A percentile compares a stretch with the other conserved stretches of the same genome.
phyloP scores from a whole-genome alignment of 1,140 invertebrate species.

The Physella acuta region DNA sequence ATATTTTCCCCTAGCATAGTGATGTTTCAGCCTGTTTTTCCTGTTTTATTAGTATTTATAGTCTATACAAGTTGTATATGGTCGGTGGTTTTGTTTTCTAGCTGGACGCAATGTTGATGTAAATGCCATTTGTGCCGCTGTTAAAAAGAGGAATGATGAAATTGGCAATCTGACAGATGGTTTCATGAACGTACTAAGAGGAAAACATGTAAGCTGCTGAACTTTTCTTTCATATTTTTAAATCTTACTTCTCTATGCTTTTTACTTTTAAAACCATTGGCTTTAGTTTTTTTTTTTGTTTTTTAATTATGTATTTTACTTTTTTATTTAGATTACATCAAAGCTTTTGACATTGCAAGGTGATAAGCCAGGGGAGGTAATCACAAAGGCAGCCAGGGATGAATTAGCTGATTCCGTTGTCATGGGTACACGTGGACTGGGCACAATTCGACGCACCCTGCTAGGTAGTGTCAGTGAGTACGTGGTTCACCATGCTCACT shows the following conservation, averaged over 20 bases:
- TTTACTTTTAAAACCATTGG: too few relatives aligned
- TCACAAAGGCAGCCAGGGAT: conserved; percentile 23
- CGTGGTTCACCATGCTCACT: conserved; percentile 31
- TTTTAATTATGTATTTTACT: neutral
- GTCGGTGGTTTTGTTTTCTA: neutral
- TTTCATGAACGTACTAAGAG: conserved; percentile 14
- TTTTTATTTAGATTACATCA: conserved; percentile 25
- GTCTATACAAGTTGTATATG: neutral
- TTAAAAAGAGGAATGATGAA: conserved; percentile 24
- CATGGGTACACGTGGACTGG: conserved; percentile 31
- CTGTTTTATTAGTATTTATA: neutral
- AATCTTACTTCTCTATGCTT: too few relatives aligned
- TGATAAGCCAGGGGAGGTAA: conserved; percentile 29
- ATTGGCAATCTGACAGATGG: conserved; percentile 14
- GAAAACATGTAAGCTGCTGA: conserved; percentile 15
- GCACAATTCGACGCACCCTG: conserved; percentile 30
- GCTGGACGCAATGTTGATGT: neutral
- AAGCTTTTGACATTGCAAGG: conserved; percentile 24
- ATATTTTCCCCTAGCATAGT: neutral
- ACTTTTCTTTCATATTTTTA: neutral
- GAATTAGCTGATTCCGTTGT: conserved; percentile 29
- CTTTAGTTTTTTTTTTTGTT: too few relatives aligned
- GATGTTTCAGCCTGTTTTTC: neutral
- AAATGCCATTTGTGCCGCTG: conserved; percentile 21
- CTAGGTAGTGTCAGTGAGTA: conserved; percentile 40